Evolutionary conservation across 2,888 invertebrate species (phyloP).

Genomic region (Ophraella communa): DNA sequence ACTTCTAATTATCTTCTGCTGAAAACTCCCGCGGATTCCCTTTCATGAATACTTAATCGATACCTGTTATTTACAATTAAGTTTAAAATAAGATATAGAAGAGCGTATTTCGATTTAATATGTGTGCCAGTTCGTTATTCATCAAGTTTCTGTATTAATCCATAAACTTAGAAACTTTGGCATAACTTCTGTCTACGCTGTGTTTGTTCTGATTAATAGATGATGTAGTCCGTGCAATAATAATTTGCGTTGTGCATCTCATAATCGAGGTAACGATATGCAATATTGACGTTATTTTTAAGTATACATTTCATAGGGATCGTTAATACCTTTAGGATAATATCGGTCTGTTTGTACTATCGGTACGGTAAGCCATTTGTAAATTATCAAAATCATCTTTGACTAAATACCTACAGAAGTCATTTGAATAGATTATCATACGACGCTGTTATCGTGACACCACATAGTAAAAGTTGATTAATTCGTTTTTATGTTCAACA

Average conservation of each 20-base stretch:
- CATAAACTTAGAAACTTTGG: conserved; percentile 4
- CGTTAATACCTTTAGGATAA: neutral
- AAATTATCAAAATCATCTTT: too few species aligned
- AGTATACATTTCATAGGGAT: neutral
- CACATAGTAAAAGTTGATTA: too few species aligned
- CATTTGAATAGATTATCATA: too few species aligned
- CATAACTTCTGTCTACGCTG: conserved; percentile 2
- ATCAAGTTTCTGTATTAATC: conserved; percentile 12
- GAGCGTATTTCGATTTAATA: neutral
- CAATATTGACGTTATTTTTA: neutral
- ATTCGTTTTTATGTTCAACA: too few species aligned
- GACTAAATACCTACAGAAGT: too few species aligned
- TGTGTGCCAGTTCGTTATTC: neutral
- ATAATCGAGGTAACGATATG: neutral
- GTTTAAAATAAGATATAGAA: neutral
- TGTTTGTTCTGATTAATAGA: conserved; percentile 14
- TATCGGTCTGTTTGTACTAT: neutral
- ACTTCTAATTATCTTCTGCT: too few species aligned
- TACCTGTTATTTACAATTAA: neutral
- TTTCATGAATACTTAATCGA: too few species aligned
- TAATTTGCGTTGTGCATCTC: neutral
- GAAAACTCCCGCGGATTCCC: too few species aligned
- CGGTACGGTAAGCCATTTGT: too few species aligned
- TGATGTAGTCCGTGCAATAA: neutral
- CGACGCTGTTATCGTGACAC: too few species aligned